Evolutionary conservation across 2,888 invertebrate genomes (phyloP).

Genomic region (Nymphalis c-album): DNA sequence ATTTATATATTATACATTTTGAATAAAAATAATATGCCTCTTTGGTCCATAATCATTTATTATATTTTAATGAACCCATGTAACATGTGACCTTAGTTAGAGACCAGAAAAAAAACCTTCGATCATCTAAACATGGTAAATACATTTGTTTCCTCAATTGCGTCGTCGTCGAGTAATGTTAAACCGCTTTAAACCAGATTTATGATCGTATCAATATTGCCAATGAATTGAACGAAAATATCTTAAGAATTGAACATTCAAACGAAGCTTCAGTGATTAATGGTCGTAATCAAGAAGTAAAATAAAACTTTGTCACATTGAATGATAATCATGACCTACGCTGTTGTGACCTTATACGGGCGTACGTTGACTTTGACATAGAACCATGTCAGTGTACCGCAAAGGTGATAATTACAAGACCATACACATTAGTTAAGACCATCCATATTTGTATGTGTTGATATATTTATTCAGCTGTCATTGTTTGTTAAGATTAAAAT

Average conservation of each 20-base stretch:
- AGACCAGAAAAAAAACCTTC: too few species aligned
- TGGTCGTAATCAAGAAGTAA: not conserved
- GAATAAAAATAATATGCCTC: too few species aligned
- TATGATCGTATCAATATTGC: not conserved
- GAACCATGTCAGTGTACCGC: conserved; percentile 24
- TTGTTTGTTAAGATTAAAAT: conserved; percentile 1
- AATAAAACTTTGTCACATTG: conserved; percentile 26
- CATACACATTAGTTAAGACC: conserved; percentile 10
- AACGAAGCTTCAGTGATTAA: conserved; percentile 5
- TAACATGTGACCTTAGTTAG: too few species aligned
- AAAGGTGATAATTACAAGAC: conserved; percentile 19
- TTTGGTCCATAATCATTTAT: too few species aligned
- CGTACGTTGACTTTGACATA: conserved; percentile 40
- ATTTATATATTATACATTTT: too few species aligned
- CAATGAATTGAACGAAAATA: not conserved
- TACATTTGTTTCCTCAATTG: not conserved
- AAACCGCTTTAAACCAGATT: not conserved
- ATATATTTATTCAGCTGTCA: conserved; percentile 2
- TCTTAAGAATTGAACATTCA: not conserved
- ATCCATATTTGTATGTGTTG: not conserved
- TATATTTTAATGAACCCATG: too few species aligned
- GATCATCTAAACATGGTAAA: too few species aligned
- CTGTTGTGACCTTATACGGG: conserved; percentile 36
- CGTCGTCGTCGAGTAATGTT: not conserved
- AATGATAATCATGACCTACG: conserved; percentile 40